Conservation (phyloP, 2,888 invertebrate genomes). For the Idaea aversata region DNA sequence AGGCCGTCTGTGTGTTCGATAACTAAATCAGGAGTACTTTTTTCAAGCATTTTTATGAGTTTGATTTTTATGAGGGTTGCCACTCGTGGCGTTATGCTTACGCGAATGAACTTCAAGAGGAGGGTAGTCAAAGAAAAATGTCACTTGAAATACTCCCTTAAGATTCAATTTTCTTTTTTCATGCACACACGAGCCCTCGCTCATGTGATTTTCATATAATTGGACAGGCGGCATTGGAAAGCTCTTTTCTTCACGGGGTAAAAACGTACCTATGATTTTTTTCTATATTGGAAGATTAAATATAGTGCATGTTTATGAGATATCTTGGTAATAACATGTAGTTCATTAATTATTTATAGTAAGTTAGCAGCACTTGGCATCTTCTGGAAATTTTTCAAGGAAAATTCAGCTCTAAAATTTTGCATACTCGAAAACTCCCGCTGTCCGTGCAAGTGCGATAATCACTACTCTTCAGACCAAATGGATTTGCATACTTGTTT, state of each 20-base stretch:
- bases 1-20: background rate
- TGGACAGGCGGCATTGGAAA: background rate
- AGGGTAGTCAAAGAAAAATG: background rate
- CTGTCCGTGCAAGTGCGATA: too few species aligned
- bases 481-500: too few species aligned
- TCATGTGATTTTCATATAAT: background rate
- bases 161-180: background rate
- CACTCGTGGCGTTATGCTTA: background rate
- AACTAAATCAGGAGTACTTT: background rate
- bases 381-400: too few species aligned
- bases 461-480: too few species aligned
- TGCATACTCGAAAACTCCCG: too few species aligned
- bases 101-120: background rate
- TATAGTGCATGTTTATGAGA: background rate
- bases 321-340: too few species aligned
- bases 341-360: too few species aligned
- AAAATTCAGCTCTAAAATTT: too few species aligned
- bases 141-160: background rate
- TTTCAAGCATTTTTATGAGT: background rate
- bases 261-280: background rate
- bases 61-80: background rate
- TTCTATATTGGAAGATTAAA: background rate
- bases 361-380: too few species aligned
- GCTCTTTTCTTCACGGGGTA: background rate
- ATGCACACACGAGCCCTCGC: conserved; percentile 1